Conservation (phyloP, 1,140 invertebrate species). For the Gryon sp. region DNA sequence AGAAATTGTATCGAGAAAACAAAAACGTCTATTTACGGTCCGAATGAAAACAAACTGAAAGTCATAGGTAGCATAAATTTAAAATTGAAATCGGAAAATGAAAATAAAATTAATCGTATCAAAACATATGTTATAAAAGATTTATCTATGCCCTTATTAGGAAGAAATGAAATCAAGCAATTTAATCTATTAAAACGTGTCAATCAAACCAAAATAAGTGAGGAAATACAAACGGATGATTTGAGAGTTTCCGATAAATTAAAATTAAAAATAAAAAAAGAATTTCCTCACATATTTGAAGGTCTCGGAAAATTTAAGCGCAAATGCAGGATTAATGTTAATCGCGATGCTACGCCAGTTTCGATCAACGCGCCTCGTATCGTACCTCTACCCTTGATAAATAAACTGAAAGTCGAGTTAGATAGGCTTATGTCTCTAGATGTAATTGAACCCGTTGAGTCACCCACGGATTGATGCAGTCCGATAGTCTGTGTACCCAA, state of each 20-base stretch:
- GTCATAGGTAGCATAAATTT: constrained; percentile 9
- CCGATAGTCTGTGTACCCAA: constrained; percentile 11
- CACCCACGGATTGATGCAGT: constrained; percentile 59
- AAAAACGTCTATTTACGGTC: constrained; percentile 10
- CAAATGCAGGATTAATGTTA: constrained; percentile 8
- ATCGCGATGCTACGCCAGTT: not conserved
- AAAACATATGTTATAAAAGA: too few species aligned
- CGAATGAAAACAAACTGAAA: constrained; percentile 5
- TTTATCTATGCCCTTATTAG: too few species aligned
- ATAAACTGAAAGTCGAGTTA: constrained; percentile 34
- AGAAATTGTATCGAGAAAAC: constrained; percentile 3
- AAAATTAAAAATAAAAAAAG: too few species aligned
- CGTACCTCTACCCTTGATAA: constrained; percentile 65
- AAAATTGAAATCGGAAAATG: too few species aligned
- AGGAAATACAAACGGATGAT: too few species aligned
- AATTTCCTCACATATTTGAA: too few species aligned
- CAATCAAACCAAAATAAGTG: too few species aligned
- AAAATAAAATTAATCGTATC: too few species aligned
- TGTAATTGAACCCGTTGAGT: constrained; percentile 67
- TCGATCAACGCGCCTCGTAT: constrained; percentile 46
- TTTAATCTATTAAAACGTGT: too few species aligned
- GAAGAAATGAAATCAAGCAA: too few species aligned
- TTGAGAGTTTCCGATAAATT: too few species aligned
- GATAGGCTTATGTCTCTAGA: constrained; percentile 21
- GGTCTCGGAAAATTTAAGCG: constrained; percentile 1